phyloP scores from a whole-genome alignment of 2,797 vertebrate genomes.

The Loris lydekkerianus region DNA sequence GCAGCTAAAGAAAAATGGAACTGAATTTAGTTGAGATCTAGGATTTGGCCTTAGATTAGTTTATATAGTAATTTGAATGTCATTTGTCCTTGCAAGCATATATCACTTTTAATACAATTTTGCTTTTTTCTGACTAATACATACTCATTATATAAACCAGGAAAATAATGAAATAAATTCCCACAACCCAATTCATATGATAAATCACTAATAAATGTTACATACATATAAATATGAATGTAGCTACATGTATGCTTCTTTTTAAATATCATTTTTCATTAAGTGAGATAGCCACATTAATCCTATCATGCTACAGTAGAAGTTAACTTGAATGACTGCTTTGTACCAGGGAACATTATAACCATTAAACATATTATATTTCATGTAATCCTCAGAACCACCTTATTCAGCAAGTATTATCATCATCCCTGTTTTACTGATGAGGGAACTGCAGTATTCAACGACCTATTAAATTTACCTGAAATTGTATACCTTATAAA shows the following conservation, averaged over 20 bases:
- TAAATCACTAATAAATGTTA: background rate
- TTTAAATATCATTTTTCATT: background rate
- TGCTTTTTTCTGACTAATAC: background rate
- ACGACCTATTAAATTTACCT: background rate
- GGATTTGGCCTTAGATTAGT: background rate
- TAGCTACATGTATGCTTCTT: constrained; percentile 23
- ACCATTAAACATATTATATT: constrained; percentile 15
- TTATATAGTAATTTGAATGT: background rate
- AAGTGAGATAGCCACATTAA: background rate
- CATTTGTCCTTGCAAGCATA: constrained; percentile 32
- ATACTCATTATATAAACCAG: background rate
- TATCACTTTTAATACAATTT: background rate
- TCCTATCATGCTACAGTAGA: background rate
- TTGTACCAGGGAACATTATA: background rate
- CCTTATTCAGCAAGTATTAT: background rate
- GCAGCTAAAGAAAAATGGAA: constrained; percentile 2
- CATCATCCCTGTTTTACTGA: background rate
- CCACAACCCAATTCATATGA: background rate
- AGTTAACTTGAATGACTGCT: background rate
- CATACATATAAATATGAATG: background rate
- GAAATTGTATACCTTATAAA: background rate
- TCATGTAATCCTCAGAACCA: background rate
- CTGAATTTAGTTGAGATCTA: constrained; percentile 42
- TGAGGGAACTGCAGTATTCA: background rate
- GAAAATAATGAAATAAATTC: constrained; percentile 28